These are phyloP conservation scores for Pantelozetes paolii DNA, from an alignment of 2,888 invertebrate genomes.

Conservation along the genomic window DNA sequence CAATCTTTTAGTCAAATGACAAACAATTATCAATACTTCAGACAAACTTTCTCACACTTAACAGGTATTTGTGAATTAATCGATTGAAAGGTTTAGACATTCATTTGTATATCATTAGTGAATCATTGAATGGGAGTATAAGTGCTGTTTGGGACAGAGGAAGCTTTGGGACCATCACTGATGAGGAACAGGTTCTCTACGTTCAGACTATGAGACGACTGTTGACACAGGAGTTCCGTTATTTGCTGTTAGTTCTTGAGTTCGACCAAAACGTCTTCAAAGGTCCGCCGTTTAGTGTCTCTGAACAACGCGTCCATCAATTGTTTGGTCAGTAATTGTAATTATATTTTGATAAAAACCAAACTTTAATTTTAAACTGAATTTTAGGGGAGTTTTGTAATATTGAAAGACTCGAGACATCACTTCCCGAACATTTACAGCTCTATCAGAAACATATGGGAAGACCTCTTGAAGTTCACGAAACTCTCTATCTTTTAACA, in stretches of 20 bases:
- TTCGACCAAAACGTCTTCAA: conserved; percentile 30
- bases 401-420: conserved; percentile 38
- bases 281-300: conserved; percentile 39
- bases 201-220: conserved; percentile 34
- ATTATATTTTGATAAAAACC: neutral
- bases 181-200: conserved; percentile 39
- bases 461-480: conserved; percentile 33
- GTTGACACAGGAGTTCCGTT: conserved; percentile 38
- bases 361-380: neutral
- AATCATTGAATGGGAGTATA: conserved; percentile 34
- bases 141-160: conserved; percentile 43
- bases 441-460: conserved; percentile 41
- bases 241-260: conserved; percentile 39
- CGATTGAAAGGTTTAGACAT: neutral
- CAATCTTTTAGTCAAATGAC: neutral
- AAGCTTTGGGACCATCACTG: conserved; percentile 42
- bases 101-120: too few relatives aligned
- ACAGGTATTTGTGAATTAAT: neutral
- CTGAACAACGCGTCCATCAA: conserved; percentile 35
- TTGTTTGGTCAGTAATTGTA: conserved; percentile 27
- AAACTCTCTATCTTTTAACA: conserved; percentile 38
- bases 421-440: conserved; percentile 36
- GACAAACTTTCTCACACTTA: conserved; percentile 19
- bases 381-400: conserved; percentile 29
- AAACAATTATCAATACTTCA: neutral